Evolutionary conservation across 53 echinoderm and acorn worm species (phyloP).

Genomic region (Holothuria leucospilota): DNA sequence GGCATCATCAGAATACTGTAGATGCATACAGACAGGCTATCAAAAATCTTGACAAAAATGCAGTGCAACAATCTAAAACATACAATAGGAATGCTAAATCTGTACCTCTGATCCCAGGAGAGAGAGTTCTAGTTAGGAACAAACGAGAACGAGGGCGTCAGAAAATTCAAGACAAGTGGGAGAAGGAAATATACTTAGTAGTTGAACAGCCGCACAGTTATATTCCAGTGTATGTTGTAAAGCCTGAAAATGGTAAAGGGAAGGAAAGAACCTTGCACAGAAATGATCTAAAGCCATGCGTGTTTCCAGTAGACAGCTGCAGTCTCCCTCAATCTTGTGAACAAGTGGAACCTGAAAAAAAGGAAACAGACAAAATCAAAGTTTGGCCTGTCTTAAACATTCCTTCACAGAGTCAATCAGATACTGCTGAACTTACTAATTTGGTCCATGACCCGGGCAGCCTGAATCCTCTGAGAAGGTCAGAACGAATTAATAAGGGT

Average conservation of each 20-base stretch:
- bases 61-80: not conserved
- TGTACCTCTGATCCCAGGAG: conserved; percentile 20
- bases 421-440: not conserved
- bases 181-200: not conserved
- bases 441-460: not conserved
- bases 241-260: conserved; percentile 3
- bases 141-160: not conserved
- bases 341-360: not conserved
- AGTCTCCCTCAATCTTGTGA: not conserved
- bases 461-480: not conserved
- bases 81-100: not conserved
- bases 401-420: not conserved
- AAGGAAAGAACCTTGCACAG: not conserved
- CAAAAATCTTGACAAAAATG: not conserved
- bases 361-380: not conserved
- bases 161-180: conserved; percentile 33
- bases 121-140: conserved; percentile 40
- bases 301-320: not conserved
- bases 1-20: conserved; percentile 7
- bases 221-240: not conserved
- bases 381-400: not conserved
- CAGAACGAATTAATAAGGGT: not conserved
- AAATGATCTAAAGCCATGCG: conserved; percentile 19
- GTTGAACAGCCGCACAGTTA: not conserved
- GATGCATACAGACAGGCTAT: conserved; percentile 16